phyloP scores from a whole-genome alignment of 2,888 invertebrate species.

The Toxonevra muliebris region DNA sequence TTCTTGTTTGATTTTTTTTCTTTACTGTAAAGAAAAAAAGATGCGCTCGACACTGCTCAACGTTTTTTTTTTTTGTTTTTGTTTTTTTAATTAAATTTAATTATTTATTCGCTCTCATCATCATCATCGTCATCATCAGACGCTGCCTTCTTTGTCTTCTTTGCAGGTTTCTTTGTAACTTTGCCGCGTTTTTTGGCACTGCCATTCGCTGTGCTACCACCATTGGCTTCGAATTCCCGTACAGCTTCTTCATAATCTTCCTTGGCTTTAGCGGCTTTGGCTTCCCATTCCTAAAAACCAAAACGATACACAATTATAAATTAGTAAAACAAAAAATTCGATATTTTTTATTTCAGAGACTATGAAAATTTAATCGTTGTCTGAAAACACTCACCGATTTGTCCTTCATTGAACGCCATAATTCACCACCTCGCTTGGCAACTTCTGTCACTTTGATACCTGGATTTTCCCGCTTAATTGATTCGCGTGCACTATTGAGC shows the following conservation, averaged over 20 bases:
- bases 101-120: conserved; percentile 72
- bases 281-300: conserved; percentile 82
- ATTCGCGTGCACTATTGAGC: conserved; percentile 86
- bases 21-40: conserved; percentile 37
- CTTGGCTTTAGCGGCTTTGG: conserved; percentile 86
- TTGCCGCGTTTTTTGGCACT: conserved; percentile 67
- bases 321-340: background rate
- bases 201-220: conserved; percentile 68
- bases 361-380: no score
- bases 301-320: background rate
- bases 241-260: conserved; percentile 88
- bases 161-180: conserved; percentile 66
- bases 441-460: conserved; percentile 90
- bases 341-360: background rate
- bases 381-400: conserved; percentile 74
- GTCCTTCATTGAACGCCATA: conserved; percentile 89
- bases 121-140: conserved; percentile 72
- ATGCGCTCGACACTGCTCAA: conserved; percentile 17
- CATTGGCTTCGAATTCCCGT: conserved; percentile 87
- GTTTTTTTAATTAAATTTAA: conserved; percentile 16
- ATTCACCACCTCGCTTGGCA: conserved; percentile 91
- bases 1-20: conserved; percentile 40
- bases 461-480: conserved; percentile 87
- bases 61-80: conserved; percentile 31
- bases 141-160: conserved; percentile 70